Base-by-base conservation (phyloP, 2,113 vertebrate genomes). In the Orycteropus afer region DNA sequence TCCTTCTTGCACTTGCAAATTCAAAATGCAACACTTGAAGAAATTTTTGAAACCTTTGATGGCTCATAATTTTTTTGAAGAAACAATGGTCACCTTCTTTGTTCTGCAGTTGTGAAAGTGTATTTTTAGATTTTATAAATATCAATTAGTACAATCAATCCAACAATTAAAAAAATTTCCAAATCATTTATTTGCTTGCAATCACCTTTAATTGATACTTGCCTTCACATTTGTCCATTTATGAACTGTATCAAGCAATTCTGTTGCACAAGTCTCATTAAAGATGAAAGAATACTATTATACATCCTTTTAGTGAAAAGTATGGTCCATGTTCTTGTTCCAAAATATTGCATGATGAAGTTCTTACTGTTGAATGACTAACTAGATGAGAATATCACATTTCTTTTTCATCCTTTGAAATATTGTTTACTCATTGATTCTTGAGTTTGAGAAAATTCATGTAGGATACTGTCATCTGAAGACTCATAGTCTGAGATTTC, bases 401-500 rank as follows among this genome's bases (percentile, higher is more conserved):
- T 82, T 42, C 59, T 40, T 53, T 76, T 90, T 71, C 42, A 9
- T 45, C 47, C 51, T 82, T 59, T 51, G 78, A 73, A 91, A 79
- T 73, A 37, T 45, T 57, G 40, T 34, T 67, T 45, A 71, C 13
- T 25, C 40, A 7, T 47, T 81, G 67, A 92, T 78, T 89, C 77
- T 47, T 53, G 61, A 86, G 55, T 59, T 71, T 78, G 93, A 93
- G 69, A 89, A 82, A 92, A 79, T 59, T 49, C 61, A 83, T 32
- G 27, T 1, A 47, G 42, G 40, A 32, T n/a, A 2, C 5, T 29
- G 49, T 63, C 59, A 49, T 53, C 34, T 49, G 91, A 95, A 73
- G 87, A 91, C 57, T 82, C 79, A 76, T 6, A 15, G 37, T 29
- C 63, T 93, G 96, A 86, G 74, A 91, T 77, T 80, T 87, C 87